A percentile compares a stretch with the other conserved stretches of the same genome.
Evolutionary conservation across 2,113 vertebrate genomes (phyloP).

Genomic region (Aptenodytes patagonicus): DNA sequence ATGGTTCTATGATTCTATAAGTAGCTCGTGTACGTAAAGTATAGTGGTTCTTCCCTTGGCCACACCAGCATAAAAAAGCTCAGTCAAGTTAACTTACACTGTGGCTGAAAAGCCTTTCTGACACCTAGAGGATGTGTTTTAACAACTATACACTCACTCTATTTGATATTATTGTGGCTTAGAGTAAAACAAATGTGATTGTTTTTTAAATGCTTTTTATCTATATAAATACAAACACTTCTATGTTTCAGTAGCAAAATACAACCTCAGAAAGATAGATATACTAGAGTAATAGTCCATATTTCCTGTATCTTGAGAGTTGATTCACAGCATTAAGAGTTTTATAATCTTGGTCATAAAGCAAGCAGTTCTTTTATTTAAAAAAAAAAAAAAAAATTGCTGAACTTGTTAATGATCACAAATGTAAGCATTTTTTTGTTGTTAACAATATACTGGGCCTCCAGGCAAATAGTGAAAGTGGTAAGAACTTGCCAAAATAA

Average conservation of each 20-base stretch:
- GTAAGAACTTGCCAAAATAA: background rate
- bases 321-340: background rate
- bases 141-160: background rate
- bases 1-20: too few species aligned
- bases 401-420: background rate
- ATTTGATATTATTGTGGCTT: background rate
- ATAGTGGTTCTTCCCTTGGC: background rate
- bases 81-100: background rate
- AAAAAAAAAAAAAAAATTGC: background rate
- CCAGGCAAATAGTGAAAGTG: background rate
- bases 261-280: background rate
- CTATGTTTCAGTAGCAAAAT: background rate
- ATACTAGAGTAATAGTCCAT: background rate
- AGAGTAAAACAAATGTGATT: background rate
- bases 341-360: background rate
- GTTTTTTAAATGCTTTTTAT: background rate
- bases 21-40: background rate
- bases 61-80: background rate
- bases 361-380: background rate
- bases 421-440: background rate
- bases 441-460: background rate
- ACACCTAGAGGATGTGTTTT: background rate
- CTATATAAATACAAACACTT: background rate
- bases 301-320: background rate
- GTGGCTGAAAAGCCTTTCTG: background rate